A percentile compares a stretch with the other conserved stretches of the same genome.
Conservation (phyloP, 2,888 invertebrate genomes). For the Frankliniella fusca region DNA sequence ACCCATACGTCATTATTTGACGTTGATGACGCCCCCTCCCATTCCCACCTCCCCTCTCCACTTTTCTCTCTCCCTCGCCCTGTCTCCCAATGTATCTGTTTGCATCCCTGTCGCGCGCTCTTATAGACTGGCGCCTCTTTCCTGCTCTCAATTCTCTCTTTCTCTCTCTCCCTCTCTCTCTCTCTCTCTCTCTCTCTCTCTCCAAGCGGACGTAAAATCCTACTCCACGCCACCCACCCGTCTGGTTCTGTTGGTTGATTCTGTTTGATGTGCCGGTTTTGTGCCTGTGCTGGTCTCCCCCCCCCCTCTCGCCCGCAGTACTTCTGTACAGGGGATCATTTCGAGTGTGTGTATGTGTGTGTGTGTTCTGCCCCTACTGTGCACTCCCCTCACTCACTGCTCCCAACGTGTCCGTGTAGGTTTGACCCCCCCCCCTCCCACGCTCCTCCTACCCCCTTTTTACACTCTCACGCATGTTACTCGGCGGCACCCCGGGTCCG, state of each 20-base stretch:
- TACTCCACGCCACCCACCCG: not conserved
- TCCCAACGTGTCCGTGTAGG: too few species aligned
- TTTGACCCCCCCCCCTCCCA: too few species aligned
- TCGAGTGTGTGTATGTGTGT: not conserved
- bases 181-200: not conserved
- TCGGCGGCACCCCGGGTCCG: too few species aligned
- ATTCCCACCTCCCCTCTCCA: not conserved
- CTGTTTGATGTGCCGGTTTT: not conserved
- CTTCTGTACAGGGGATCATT: not conserved
- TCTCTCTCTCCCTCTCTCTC: not conserved
- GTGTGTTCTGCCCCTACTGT: not conserved
- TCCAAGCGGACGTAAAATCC: not conserved
- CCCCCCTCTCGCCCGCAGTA: not conserved
- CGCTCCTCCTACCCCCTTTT: too few species aligned
- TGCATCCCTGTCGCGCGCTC: too few species aligned
- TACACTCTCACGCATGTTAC: too few species aligned
- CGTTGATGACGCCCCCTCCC: not conserved
- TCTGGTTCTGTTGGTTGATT: not conserved
- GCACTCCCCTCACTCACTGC: too few species aligned
- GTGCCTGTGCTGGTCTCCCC: not conserved
- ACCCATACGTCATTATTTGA: conserved; percentile 13
- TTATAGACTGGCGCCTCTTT: not conserved
- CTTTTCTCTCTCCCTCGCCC: not conserved
- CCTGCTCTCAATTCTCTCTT: not conserved
- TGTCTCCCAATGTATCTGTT: too few species aligned